Conservation (phyloP, 2,797 vertebrate genomes). For the Arctocebus calabarensis region DNA sequence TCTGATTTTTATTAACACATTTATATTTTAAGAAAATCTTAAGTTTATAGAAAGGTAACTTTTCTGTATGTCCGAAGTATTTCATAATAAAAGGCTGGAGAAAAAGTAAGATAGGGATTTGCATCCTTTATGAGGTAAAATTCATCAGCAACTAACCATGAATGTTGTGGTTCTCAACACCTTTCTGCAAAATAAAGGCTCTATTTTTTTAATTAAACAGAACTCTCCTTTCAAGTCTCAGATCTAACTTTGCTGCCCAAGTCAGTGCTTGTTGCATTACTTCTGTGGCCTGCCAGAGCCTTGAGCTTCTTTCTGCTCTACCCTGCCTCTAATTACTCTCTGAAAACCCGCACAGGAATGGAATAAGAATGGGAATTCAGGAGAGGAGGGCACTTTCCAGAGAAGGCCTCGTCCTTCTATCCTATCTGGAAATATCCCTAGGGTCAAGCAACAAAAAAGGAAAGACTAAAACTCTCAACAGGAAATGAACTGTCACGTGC, state of each 20-base stretch:
- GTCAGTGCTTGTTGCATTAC: not conserved
- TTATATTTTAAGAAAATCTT: constrained; percentile 5
- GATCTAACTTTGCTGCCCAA: not conserved
- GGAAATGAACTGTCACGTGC: not conserved
- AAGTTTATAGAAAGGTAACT: constrained; percentile 30
- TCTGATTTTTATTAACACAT: constrained; percentile 37
- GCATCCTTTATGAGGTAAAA: constrained; percentile 29
- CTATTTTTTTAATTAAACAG: constrained; percentile 7
- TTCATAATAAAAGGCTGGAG: constrained; percentile 43
- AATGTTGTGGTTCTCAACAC: not conserved
- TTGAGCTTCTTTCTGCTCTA: not conserved
- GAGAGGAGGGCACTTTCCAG: not conserved
- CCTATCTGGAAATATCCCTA: not conserved
- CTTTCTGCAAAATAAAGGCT: constrained; percentile 39
- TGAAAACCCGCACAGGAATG: not conserved
- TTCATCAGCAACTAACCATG: not conserved
- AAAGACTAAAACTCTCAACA: not conserved
- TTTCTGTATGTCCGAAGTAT: not conserved
- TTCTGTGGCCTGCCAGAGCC: not conserved
- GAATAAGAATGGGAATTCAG: constrained; percentile 8
- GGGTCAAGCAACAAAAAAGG: constrained; percentile 27
- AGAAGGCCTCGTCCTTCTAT: not conserved
- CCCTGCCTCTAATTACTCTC: not conserved
- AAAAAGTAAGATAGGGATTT: not conserved
- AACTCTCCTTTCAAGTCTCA: constrained; percentile 37